These are phyloP conservation scores for Brachionus sp. DNA, from an alignment of 1,140 invertebrate genomes.

Conservation along the genomic window DNA sequence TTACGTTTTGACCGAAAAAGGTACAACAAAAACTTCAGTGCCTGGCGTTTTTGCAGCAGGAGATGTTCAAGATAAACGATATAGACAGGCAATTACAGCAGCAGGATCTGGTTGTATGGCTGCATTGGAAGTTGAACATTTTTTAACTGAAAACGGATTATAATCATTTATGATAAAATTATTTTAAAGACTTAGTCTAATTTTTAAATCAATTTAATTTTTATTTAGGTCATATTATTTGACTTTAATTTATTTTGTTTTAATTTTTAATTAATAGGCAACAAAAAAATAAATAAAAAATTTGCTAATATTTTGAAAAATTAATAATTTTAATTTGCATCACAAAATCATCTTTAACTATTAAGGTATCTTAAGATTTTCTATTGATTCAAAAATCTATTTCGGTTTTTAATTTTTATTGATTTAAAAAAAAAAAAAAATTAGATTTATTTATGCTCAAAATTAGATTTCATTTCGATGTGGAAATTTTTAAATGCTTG, in stretches of 20 bases:
- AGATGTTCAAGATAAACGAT: constrained; percentile 31
- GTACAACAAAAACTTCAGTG: not conserved
- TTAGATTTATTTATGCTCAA: too few species aligned
- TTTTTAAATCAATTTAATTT: not conserved
- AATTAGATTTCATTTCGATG: too few species aligned
- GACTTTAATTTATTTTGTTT: not conserved
- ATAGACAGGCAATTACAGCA: constrained; percentile 22
- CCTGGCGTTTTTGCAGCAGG: constrained; percentile 29
- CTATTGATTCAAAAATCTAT: too few species aligned
- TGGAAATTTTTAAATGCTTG: too few species aligned
- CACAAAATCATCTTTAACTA: too few species aligned
- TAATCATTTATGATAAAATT: not conserved
- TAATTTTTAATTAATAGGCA: not conserved
- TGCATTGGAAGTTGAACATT: constrained; percentile 9
- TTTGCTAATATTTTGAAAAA: too few species aligned
- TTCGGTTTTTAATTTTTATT: too few species aligned
- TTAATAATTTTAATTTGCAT: too few species aligned
- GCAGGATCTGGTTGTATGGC: constrained; percentile 20
- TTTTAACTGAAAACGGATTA: constrained; percentile 23
- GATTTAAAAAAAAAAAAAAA: too few species aligned
- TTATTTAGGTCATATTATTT: not conserved
- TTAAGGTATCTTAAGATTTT: too few species aligned
- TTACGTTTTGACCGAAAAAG: constrained; percentile 28
- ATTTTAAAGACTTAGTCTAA: not conserved
- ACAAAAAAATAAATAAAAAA: too few species aligned